Conservation (phyloP, 2,888 invertebrate species). For the Oscheius sp. region DNA sequence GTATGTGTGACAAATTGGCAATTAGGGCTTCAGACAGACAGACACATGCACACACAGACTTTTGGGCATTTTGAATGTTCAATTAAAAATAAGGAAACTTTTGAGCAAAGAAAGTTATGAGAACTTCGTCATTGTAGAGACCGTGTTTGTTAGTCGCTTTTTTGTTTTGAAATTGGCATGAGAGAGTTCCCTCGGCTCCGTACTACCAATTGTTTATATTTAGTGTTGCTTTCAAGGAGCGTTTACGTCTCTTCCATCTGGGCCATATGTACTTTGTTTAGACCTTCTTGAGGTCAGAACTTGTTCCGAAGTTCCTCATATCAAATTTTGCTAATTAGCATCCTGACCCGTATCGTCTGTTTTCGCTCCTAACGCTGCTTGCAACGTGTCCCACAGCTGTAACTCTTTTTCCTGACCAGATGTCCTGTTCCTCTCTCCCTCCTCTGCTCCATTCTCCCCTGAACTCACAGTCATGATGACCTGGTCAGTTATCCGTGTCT, state of each 20-base stretch:
- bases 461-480: not conserved
- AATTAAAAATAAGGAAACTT: too few species aligned
- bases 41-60: too few species aligned
- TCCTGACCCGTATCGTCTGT: not conserved
- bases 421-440: constrained; percentile 14
- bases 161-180: too few species aligned
- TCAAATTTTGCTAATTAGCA: not conserved
- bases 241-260: constrained; percentile 32
- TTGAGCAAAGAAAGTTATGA: too few species aligned
- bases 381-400: constrained; percentile 17
- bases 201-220: constrained; percentile 28
- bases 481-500: constrained; percentile 10
- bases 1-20: too few species aligned
- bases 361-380: not conserved
- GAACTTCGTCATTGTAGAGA: too few species aligned
- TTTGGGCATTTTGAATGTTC: too few species aligned
- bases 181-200: not conserved
- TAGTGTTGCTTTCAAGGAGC: constrained; percentile 7
- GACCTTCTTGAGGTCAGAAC: too few species aligned
- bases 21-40: too few species aligned
- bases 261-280: constrained; percentile 36
- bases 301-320: too few species aligned
- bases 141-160: too few species aligned
- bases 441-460: constrained; percentile 2
- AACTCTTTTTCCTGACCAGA: constrained; percentile 31